These are phyloP conservation scores for Eumaeus atala DNA, from an alignment of 1,140 invertebrate species.

Conservation along the genomic window DNA sequence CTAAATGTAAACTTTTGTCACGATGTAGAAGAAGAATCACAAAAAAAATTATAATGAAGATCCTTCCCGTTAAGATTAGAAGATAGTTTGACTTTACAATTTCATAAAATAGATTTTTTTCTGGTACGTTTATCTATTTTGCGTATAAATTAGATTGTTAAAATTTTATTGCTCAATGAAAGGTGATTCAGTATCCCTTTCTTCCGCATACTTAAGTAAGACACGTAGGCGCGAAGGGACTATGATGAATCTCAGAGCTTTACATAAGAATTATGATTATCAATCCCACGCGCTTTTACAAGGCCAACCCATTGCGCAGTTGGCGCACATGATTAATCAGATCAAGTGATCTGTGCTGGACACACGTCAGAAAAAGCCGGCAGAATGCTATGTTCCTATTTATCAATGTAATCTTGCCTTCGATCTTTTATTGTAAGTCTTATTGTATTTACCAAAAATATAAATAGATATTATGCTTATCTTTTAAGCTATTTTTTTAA, in stretches of 20 bases:
- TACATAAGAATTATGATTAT: slow-evolving; percentile 54
- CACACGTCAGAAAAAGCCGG: slow-evolving; percentile 37
- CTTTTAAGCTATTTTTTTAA: too few species aligned
- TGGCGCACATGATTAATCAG: slow-evolving; percentile 65
- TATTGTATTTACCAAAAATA: too few species aligned
- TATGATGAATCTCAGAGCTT: slow-evolving; percentile 44
- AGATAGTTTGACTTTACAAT: too few species aligned
- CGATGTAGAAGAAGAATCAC: too few species aligned
- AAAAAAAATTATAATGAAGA: too few species aligned
- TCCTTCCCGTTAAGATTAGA: too few species aligned
- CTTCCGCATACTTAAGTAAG: slow-evolving; percentile 29
- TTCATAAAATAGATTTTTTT: too few species aligned
- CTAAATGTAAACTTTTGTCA: too few species aligned
- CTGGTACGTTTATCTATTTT: too few species aligned
- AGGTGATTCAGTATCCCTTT: slow-evolving; percentile 18
- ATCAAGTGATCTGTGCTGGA: slow-evolving; percentile 56
- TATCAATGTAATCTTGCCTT: background rate
- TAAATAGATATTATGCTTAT: too few species aligned
- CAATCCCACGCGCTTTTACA: slow-evolving; percentile 54
- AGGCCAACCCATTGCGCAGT: slow-evolving; percentile 64
- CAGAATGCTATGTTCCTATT: background rate
- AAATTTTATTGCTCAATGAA: slow-evolving; percentile 5
- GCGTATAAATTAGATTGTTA: too few species aligned
- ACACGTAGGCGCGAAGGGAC: slow-evolving; percentile 28
- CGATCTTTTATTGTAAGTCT: too few species aligned